These are phyloP conservation scores for Drosophila cracens DNA, from an alignment of 2,888 invertebrate species.

Conservation along the genomic window DNA sequence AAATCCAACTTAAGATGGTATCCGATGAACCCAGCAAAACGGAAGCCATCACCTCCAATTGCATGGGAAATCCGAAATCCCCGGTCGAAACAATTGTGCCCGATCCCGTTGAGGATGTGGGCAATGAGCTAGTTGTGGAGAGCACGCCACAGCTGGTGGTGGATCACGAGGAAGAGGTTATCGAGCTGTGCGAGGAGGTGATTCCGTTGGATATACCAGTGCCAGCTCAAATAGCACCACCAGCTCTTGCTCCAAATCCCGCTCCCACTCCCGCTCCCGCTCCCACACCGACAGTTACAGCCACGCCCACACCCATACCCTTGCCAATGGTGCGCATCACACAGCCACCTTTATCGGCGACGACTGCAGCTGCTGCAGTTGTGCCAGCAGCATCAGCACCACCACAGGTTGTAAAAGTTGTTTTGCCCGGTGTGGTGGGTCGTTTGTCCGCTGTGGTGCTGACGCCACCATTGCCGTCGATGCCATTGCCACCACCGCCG, in stretches of 20 bases:
- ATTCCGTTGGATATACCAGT: constrained; percentile 44
- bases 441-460: constrained; percentile 55
- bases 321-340: constrained; percentile 30
- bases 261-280: background rate
- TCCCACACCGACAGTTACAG: background rate
- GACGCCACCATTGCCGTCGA: constrained; percentile 59
- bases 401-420: constrained; percentile 64
- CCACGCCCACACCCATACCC: constrained; percentile 9
- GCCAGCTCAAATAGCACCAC: constrained; percentile 6
- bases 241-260: constrained; percentile 11
- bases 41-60: constrained; percentile 24
- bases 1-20: constrained; percentile 84
- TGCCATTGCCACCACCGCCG: constrained; percentile 71
- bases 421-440: constrained; percentile 56
- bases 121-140: constrained; percentile 62
- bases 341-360: constrained; percentile 40
- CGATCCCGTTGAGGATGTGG: constrained; percentile 64
- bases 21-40: constrained; percentile 78
- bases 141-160: constrained; percentile 78
- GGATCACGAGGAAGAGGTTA: constrained; percentile 83
- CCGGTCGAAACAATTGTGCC: constrained; percentile 27
- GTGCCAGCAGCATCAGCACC: constrained; percentile 7
- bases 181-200: constrained; percentile 73
- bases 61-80: background rate
- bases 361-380: background rate